Conservation (phyloP, 2,797 vertebrate species). For the Anas georgica region DNA sequence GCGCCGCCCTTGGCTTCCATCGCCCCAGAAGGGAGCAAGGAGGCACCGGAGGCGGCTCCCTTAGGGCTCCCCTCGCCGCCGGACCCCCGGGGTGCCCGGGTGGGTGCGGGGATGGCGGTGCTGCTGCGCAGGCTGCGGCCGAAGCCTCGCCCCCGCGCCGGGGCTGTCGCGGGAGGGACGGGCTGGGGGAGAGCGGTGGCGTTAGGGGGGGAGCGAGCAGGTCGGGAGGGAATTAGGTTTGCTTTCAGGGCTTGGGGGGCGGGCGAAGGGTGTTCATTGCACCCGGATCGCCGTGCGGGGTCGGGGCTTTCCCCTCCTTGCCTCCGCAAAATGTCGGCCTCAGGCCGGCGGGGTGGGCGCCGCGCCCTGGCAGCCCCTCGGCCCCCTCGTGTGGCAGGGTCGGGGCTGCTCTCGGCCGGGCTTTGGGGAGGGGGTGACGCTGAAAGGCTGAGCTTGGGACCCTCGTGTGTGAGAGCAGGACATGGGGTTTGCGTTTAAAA, state of each 20-base stretch:
- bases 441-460: background rate
- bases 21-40: background rate
- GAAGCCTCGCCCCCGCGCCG: background rate
- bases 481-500: background rate
- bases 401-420: fast-evolving
- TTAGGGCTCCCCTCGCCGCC: fast-evolving
- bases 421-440: background rate
- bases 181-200: background rate
- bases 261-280: fast-evolving
- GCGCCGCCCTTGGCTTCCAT: fast-evolving
- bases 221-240: background rate
- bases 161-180: background rate
- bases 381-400: fast-evolving
- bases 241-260: background rate
- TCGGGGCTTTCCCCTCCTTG: background rate
- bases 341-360: background rate
- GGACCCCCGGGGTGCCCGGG: background rate
- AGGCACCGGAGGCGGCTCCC: fast-evolving
- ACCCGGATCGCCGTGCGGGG: fast-evolving
- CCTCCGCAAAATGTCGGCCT: too few relatives aligned
- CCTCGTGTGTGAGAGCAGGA: background rate
- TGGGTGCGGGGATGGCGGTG: background rate
- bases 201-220: background rate
- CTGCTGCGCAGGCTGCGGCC: background rate
- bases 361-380: background rate